Percentiles rank a stretch among this genome's conserved stretches.
These are phyloP conservation scores for Hylia prasina DNA, from an alignment of 2,113 vertebrate species.

Conservation along the genomic window DNA sequence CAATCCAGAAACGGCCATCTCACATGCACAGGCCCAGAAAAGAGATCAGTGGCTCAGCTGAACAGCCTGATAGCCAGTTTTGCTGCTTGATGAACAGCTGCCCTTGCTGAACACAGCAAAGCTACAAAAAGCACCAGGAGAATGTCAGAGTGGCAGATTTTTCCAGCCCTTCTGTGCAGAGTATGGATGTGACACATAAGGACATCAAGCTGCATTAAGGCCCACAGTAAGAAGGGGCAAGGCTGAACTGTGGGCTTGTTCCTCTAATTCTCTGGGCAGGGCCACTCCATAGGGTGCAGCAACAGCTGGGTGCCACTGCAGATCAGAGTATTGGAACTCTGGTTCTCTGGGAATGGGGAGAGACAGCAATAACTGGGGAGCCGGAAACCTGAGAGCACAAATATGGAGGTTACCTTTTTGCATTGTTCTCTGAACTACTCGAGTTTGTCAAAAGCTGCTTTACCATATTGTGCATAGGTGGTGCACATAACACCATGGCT, in stretches of 20 bases:
- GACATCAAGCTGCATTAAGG: not conserved
- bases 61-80: not conserved
- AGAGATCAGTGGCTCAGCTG: not conserved
- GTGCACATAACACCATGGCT: not conserved
- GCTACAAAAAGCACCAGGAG: not conserved
- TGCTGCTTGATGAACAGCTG: constrained; percentile 10
- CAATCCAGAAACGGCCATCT: not conserved
- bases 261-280: not conserved
- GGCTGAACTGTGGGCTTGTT: not conserved
- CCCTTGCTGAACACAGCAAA: not conserved
- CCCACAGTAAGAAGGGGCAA: not conserved
- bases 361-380: not conserved
- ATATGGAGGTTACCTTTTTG: not conserved
- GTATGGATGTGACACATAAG: not conserved
- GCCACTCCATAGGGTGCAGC: not conserved
- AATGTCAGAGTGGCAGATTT: not conserved
- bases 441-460: not conserved
- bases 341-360: not conserved
- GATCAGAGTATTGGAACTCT: too few relatives aligned
- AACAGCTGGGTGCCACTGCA: not conserved
- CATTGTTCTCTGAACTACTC: not conserved
- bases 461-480: constrained; percentile 7
- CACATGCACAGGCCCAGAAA: not conserved
- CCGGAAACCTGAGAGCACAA: not conserved
- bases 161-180: not conserved